These are phyloP conservation scores for Smutsia gigantea DNA, from an alignment of 2,797 vertebrate genomes.

Conservation along the genomic window DNA sequence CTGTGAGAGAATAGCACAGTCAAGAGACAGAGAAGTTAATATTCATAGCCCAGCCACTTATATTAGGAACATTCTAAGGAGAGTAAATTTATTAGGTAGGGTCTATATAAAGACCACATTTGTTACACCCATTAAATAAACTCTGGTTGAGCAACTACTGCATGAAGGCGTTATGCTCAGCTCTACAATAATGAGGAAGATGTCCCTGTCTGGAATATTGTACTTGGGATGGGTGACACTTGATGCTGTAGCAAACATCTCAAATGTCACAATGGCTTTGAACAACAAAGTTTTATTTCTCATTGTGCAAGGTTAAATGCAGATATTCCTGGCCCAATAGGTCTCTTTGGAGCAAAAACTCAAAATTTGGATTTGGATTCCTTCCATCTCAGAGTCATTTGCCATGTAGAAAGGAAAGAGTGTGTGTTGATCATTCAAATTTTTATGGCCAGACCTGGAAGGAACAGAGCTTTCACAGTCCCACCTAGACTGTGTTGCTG, in stretches of 20 bases:
- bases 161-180: not conserved
- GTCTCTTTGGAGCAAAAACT: not conserved
- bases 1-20: not conserved
- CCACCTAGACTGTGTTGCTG: not conserved
- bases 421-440: not conserved
- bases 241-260: not conserved
- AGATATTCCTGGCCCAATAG: not conserved
- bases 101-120: constrained; percentile 2
- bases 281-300: constrained; percentile 26
- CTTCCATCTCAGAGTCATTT: not conserved
- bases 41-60: not conserved
- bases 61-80: not conserved
- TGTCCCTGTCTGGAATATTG: not conserved
- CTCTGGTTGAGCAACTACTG: not conserved
- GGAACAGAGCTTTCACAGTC: not conserved
- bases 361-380: not conserved
- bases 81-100: not conserved
- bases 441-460: not conserved
- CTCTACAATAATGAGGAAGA: not conserved
- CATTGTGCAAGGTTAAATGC: not conserved
- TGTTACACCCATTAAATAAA: not conserved
- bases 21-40: not conserved
- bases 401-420: not conserved
- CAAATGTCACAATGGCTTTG: not conserved
- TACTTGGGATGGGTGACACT: not conserved